Evolutionary conservation across 2,113 vertebrate species (phyloP).

Genomic region (Pongo abelii): DNA sequence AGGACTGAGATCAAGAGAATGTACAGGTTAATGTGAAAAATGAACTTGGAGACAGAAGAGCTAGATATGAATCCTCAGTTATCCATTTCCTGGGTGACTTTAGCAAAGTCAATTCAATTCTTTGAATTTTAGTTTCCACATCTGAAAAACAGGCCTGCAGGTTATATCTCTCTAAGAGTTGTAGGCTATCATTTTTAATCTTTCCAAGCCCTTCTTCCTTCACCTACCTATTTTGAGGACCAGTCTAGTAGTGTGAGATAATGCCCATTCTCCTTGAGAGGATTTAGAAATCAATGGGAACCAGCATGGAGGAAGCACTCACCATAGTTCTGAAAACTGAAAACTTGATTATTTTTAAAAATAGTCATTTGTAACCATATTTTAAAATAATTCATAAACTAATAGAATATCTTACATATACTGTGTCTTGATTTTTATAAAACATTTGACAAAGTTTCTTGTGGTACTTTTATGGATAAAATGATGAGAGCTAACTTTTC

Average conservation of each 20-base stretch:
- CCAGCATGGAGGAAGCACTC: background rate
- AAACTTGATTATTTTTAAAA: background rate
- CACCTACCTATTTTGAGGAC: background rate
- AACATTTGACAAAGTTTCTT: background rate
- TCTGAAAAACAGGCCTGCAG: background rate
- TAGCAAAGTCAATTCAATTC: background rate
- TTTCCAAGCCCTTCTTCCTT: background rate
- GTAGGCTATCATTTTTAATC: background rate
- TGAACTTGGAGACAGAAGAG: background rate
- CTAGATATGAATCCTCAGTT: background rate
- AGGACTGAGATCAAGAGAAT: background rate
- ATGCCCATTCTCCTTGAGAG: background rate
- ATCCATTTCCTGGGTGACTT: background rate
- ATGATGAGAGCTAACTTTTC: background rate
- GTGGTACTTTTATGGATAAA: background rate
- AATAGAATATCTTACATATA: background rate
- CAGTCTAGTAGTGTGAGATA: background rate
- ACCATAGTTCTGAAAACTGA: background rate
- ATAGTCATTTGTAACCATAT: background rate
- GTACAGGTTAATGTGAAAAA: background rate
- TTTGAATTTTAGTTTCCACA: background rate
- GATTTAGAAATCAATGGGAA: background rate
- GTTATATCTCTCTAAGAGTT: background rate
- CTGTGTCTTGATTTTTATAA: background rate
- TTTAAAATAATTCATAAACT: slow-evolving; percentile 22